phyloP scores from a whole-genome alignment of 2,888 invertebrate species.

The Rhyacophila evoluta region DNA sequence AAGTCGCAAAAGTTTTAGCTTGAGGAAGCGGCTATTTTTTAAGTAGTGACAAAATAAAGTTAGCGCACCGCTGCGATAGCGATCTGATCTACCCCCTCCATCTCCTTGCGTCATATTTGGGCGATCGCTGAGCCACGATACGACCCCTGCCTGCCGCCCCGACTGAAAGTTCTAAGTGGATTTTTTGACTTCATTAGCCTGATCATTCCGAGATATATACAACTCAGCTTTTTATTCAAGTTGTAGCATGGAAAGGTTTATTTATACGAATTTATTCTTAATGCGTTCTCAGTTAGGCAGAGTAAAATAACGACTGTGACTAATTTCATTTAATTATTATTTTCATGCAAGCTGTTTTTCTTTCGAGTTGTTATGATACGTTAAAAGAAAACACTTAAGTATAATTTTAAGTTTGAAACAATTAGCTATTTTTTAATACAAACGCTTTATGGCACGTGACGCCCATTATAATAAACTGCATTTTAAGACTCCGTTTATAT shows the following conservation, averaged over 20 bases:
- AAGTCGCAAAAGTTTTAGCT: too few species aligned
- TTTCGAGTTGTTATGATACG: not conserved
- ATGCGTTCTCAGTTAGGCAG: not conserved
- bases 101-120: conserved; percentile 12
- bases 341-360: not conserved
- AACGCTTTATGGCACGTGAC: not conserved
- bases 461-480: too few species aligned
- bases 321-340: not conserved
- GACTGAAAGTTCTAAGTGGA: conserved; percentile 17
- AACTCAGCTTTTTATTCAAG: not conserved
- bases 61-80: conserved; percentile 4
- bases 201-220: conserved; percentile 19
- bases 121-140: conserved; percentile 14
- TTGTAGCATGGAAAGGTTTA: not conserved
- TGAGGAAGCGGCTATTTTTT: not conserved
- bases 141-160: conserved; percentile 1
- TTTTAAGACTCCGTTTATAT: too few species aligned
- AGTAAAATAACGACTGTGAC: conserved; percentile 1
- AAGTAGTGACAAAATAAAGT: not conserved
- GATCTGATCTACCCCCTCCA: conserved; percentile 9
- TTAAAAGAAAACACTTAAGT: not conserved
- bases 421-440: not conserved
- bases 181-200: conserved; percentile 22
- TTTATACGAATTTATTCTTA: not conserved
- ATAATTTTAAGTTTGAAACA: not conserved